phyloP scores from a whole-genome alignment of 2,797 vertebrate species.

The Agapornis canus region DNA sequence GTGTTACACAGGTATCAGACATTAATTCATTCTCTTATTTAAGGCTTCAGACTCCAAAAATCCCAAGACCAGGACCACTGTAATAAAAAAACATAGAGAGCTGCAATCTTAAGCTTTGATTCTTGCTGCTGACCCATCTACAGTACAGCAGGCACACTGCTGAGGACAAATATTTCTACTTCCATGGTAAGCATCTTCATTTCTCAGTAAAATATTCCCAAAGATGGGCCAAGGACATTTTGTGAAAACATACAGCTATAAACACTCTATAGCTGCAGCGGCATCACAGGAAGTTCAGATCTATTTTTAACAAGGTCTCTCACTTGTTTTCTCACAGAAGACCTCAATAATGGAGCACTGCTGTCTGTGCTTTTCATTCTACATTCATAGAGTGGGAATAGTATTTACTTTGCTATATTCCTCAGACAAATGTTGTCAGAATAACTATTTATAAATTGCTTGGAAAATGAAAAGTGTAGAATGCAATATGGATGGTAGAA shows the following conservation, averaged over 20 bases:
- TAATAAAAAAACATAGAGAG: neutral
- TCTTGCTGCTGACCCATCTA: neutral
- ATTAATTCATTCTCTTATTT: neutral
- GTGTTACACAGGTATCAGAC: neutral
- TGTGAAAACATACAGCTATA: slow-evolving; percentile 20
- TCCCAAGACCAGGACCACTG: neutral
- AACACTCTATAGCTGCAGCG: slow-evolving; percentile 4
- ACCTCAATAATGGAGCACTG: slow-evolving; percentile 3
- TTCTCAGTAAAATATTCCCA: neutral
- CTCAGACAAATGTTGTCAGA: slow-evolving; percentile 3
- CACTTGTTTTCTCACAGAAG: slow-evolving; percentile 30
- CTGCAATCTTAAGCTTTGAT: neutral
- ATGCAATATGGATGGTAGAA: neutral
- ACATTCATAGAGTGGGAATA: slow-evolving; percentile 14
- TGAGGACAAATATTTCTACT: neutral
- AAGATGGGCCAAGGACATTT: slow-evolving; percentile 29
- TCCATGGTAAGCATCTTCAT: neutral
- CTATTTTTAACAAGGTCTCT: slow-evolving; percentile 53
- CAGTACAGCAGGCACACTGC: neutral
- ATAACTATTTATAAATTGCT: slow-evolving; percentile 29
- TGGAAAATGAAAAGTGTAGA: slow-evolving; percentile 7
- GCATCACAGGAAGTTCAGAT: slow-evolving; percentile 11
- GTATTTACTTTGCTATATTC: slow-evolving; percentile 18
- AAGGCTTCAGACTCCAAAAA: neutral
- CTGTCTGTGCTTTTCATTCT: slow-evolving; percentile 13